Evolutionary conservation across 2,113 vertebrate species (phyloP), one percentile per base, ranked within the genome.

Genomic region (Chaetodon auriga): DNA sequence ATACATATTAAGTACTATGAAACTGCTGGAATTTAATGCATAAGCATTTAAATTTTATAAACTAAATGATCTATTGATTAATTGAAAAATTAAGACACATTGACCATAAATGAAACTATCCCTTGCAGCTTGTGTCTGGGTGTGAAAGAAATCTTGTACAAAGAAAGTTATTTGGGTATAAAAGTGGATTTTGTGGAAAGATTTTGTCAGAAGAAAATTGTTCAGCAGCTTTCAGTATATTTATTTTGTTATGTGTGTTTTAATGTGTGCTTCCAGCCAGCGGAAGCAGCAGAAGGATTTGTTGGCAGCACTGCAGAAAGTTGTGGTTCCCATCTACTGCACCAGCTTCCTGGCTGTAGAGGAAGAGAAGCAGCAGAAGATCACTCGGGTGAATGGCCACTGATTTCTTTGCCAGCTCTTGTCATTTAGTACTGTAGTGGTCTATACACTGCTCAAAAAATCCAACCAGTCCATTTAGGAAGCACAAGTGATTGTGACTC

Each of bases 351-450:
- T 99, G 73, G 97, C 98, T 0, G 98, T 99, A 81, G 98, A 99
- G 86, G 98, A 99, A 65, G 98, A 99, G 84, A 99, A 99, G 73
- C 98, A 99, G 81, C 98, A 99, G 94, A 99, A 99, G 88, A 99
- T 99, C 14, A 97, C 97, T 43, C 92, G 98, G 93, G 98, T 99
- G 88, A 87, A 45, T 18, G 35, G 2, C 14, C 53, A 12, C 21
- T 51, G 41, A 19, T 64, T 57, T 30, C 30, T 30, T 30, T 30
- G n/a, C 2, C 58, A 36, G 6, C 9, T 43, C 1, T 55, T 36
- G 30, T 51, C 35, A 45, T 2, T 63, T 45, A 38, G n/a, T 18
- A 15, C 15, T 30, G 7, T 69, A 62, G 25, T 63, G 18, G 3
- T 35, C 14, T 43, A 23, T n/a, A 43, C 21, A 30, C 30, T 30